A percentile compares a stretch with the other conserved stretches of the same genome.
Evolutionary conservation across 92 coral and sea anemone species (phyloP).

Genomic region (Zoanthus sansibaricus): DNA sequence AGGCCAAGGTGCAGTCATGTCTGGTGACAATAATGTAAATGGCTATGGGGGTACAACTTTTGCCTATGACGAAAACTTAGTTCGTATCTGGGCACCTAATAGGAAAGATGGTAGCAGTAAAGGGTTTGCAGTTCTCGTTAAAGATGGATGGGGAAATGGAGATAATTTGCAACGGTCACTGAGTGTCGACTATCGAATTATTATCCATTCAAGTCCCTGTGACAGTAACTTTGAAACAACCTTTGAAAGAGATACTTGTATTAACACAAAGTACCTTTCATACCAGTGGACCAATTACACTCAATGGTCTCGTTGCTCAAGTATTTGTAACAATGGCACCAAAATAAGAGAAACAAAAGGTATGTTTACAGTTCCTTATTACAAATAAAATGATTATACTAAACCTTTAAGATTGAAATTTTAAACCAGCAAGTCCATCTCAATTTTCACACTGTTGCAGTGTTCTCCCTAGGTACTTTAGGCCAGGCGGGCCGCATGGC

Average conservation of each 20-base stretch:
- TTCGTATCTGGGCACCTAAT: conserved; percentile 94
- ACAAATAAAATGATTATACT: too few relatives aligned
- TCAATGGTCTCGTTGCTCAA: conserved; percentile 88
- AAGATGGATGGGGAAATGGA: conserved; percentile 86
- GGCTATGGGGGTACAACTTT: conserved; percentile 92
- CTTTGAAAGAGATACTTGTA: conserved; percentile 66
- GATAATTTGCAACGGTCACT: conserved; percentile 61
- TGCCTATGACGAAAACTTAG: conserved; percentile 82
- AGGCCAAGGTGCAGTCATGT: conserved; percentile 86
- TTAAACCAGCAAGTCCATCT: too few relatives aligned
- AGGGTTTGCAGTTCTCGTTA: conserved; percentile 85
- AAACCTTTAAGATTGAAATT: too few relatives aligned
- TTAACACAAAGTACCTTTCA: conserved; percentile 61
- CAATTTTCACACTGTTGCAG: too few relatives aligned
- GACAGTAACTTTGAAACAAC: conserved; percentile 52
- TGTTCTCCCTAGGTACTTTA: too few relatives aligned
- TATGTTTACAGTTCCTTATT: not conserved
- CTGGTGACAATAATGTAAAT: conserved; percentile 76
- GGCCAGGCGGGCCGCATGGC: too few relatives aligned
- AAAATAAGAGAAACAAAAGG: conserved; percentile 59
- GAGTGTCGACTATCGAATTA: conserved; percentile 66
- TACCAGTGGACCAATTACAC: conserved; percentile 72
- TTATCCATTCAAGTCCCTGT: conserved; percentile 76
- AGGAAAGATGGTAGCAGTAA: conserved; percentile 71
- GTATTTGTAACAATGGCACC: conserved; percentile 90